Percentiles rank a stretch among this genome's conserved stretches.
Conservation (phyloP, 2,888 invertebrate species). For the Choreutis nemorana region DNA sequence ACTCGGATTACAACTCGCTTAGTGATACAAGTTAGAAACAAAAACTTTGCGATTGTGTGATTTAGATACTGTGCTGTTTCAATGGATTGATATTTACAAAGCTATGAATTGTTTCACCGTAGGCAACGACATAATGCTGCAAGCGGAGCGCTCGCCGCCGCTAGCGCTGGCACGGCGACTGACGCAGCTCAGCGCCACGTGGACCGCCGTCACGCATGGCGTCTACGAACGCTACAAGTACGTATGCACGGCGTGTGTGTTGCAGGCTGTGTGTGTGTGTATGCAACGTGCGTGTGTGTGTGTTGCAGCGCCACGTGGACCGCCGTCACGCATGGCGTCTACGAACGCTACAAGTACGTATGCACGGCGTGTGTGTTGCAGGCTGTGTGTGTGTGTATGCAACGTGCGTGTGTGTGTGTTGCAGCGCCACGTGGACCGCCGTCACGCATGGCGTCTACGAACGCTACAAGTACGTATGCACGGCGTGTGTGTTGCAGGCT, state of each 20-base stretch:
- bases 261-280: neutral
- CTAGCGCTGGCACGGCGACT: constrained; percentile 71
- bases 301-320: neutral
- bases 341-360: neutral
- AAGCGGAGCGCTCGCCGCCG: constrained; percentile 58
- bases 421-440: no score
- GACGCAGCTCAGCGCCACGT: constrained; percentile 74
- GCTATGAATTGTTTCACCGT: constrained; percentile 4
- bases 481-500: no score
- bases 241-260: constrained; percentile 16
- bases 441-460: no score
- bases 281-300: neutral
- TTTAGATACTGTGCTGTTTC: neutral
- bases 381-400: no score
- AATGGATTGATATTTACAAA: no score
- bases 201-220: constrained; percentile 74
- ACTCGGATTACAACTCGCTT: no score
- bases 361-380: no score
- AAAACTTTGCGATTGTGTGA: neutral
- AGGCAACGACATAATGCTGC: constrained; percentile 71
- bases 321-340: neutral
- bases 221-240: constrained; percentile 73
- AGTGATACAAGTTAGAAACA: no score
- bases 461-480: no score
- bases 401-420: neutral